Conservation (phyloP, 2,888 invertebrate species). For the Diaphora mendica region DNA sequence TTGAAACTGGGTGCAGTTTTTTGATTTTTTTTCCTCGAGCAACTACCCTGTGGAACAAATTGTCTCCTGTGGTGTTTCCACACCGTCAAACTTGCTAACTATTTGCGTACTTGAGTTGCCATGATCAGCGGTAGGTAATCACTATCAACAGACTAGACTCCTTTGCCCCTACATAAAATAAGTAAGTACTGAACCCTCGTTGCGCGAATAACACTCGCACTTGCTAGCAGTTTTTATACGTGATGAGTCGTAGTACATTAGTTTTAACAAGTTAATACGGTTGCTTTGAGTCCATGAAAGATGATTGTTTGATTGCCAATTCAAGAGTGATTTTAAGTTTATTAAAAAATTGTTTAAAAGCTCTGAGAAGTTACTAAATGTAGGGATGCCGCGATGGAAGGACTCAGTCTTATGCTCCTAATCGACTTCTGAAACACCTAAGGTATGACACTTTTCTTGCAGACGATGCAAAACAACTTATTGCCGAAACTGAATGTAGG, state of each 20-base stretch:
- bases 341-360: neutral
- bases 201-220: neutral
- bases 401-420: neutral
- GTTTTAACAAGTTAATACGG: conserved; percentile 11
- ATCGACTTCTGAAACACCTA: neutral
- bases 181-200: neutral
- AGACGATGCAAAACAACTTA: neutral
- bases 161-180: neutral
- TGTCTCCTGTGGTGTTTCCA: neutral
- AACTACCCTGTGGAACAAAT: neutral
- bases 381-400: neutral
- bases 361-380: neutral
- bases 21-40: too few species aligned
- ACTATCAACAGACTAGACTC: neutral
- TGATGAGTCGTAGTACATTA: conserved; percentile 4
- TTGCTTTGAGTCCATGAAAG: conserved; percentile 10
- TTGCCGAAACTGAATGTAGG: neutral
- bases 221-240: neutral
- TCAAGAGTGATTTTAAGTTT: neutral
- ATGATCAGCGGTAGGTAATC: too few species aligned
- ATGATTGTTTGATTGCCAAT: neutral
- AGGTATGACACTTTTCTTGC: neutral
- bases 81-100: too few species aligned
- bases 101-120: too few species aligned
- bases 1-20: too few species aligned